Base-by-base conservation (phyloP, 2,888 invertebrate genomes). In the Tipula vernalis region DNA sequence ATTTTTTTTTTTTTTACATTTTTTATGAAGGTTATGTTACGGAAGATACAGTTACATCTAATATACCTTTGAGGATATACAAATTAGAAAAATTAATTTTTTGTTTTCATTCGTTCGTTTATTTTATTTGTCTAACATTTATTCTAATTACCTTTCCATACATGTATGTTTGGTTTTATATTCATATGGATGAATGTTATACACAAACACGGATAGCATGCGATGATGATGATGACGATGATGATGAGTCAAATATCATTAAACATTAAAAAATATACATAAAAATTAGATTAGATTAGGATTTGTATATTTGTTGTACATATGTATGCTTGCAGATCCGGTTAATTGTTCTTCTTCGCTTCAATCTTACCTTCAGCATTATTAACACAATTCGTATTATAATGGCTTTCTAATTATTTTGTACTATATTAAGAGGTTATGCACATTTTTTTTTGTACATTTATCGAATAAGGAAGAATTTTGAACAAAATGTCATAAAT, bases 1-100 rank as follows among this genome's bases (percentile, higher is more conserved):
- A 71, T 71, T 71, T 71, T 71, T 71, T 8, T 71, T 39, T 39
- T 39, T 39, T 39, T 39, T 28, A 28, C 28, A 28, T 39, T 39
- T 39, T 39, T 39, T 39, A 6, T 71, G 71, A 71, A 71, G 71
- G 71, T 71, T 71, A 71, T 71, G 71, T 71, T 71, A 71, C 71
- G 71, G 71, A 71, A 71, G 71, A 71, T 71, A 71, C 71, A 71
- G 71, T 71, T 71, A 71, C 71, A 71, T 71, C 71, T 71, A 28
- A 71, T 71, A 71, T 71, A 71, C 71, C 71, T 71, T 71, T 71
- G 71, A 71, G 71, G 71, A 71, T 71, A 71, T 71, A 71, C 71
- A 71, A 71, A 71, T 71, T 71, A 71, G 2, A 57, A 6, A 44
- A 57, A 15, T 15, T 39, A 6, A 15, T 57, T 57, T 57, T 51